These are phyloP conservation scores for Neomonachus schauinslandi DNA, from an alignment of 2,113 vertebrate species.

Conservation along the genomic window DNA sequence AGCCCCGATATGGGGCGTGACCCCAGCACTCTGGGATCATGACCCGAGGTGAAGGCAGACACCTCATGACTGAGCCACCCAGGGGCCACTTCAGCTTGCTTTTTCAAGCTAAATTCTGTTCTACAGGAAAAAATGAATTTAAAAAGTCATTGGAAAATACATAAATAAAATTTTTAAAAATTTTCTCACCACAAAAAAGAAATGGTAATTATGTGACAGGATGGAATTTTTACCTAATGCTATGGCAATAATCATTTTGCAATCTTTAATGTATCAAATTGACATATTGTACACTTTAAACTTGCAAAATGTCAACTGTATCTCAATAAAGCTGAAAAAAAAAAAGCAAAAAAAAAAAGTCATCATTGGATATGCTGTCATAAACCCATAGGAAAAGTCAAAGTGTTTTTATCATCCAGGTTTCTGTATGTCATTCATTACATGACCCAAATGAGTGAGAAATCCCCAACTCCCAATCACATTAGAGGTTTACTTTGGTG, in stretches of 20 bases:
- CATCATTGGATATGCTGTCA: slow-evolving; percentile 1
- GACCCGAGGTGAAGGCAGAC: too few species aligned
- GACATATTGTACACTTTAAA: not conserved
- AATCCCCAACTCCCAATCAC: not conserved
- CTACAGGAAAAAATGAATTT: slow-evolving; percentile 13
- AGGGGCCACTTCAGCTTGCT: slow-evolving; percentile 17
- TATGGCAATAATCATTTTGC: too few species aligned
- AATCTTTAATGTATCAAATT: not conserved
- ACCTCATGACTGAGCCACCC: too few species aligned
- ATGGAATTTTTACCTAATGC: not conserved
- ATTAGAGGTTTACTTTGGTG: not conserved
- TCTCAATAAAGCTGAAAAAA: not conserved
- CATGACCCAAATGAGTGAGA: not conserved
- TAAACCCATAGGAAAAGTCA: not conserved
- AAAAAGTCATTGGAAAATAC: not conserved
- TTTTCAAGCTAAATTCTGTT: slow-evolving; percentile 66
- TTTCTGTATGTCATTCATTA: slow-evolving; percentile 1
- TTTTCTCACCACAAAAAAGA: not conserved
- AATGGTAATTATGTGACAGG: not conserved
- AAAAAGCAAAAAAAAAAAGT: not conserved
- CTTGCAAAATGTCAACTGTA: not conserved
- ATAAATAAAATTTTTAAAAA: not conserved
- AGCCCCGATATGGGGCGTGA: too few species aligned
- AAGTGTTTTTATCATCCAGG: not conserved
- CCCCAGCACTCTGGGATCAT: too few species aligned